These are phyloP conservation scores for Crypturellus tataupa DNA, from an alignment of 2,797 vertebrate species.

Conservation along the genomic window DNA sequence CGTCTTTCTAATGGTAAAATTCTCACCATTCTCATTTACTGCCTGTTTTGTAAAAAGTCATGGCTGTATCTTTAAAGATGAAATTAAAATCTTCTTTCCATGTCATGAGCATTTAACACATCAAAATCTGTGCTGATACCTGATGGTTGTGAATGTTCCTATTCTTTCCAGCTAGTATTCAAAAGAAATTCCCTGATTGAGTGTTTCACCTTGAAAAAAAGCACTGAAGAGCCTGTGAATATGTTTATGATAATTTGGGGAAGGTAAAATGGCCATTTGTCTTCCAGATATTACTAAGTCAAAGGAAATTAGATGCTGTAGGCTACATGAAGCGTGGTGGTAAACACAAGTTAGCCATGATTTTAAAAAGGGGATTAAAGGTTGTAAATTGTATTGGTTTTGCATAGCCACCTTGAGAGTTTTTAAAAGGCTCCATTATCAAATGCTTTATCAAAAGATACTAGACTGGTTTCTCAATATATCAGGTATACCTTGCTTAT, in stretches of 20 bases:
- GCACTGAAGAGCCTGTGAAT: neutral
- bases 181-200: neutral
- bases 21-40: neutral
- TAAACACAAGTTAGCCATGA: neutral
- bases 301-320: constrained; percentile 40
- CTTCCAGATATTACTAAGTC: constrained; percentile 15
- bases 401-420: neutral
- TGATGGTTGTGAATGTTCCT: neutral
- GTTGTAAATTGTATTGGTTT: neutral
- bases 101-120: neutral
- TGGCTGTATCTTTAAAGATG: neutral
- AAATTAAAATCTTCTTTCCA: neutral
- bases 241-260: neutral
- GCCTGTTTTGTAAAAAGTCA: neutral
- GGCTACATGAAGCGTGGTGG: neutral
- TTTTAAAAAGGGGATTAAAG: neutral
- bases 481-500: neutral
- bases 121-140: neutral
- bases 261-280: constrained; percentile 21
- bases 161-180: neutral
- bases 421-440: neutral
- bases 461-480: neutral
- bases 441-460: neutral
- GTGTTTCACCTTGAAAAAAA: neutral
- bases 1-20: neutral